Percentiles rank a stretch among this genome's conserved stretches.
These are phyloP conservation scores for Leucophenga maculata DNA, from an alignment of 2,888 invertebrate species.

Conservation along the genomic window DNA sequence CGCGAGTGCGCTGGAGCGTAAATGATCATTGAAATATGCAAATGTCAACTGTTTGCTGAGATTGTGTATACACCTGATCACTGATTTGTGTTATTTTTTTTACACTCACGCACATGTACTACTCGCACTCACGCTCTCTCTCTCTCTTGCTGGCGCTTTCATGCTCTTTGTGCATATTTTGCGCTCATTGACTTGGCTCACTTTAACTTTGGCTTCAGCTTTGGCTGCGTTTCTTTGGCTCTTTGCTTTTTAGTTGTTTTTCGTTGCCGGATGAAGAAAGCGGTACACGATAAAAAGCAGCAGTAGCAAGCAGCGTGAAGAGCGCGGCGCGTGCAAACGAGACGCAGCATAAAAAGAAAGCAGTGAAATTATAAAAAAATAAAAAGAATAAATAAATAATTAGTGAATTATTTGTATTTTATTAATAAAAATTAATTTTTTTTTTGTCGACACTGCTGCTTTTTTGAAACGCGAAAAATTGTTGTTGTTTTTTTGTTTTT, in stretches of 20 bases:
- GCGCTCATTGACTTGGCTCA: too few species aligned
- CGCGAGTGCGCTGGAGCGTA: too few species aligned
- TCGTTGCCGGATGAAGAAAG: conserved; percentile 8
- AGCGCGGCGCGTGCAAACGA: background rate
- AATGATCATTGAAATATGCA: too few species aligned
- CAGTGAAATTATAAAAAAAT: background rate
- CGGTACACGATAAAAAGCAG: background rate
- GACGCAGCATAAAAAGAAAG: conserved; percentile 10
- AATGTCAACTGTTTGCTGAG: too few species aligned
- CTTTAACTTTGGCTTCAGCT: background rate
- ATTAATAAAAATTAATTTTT: background rate
- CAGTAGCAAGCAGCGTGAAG: background rate
- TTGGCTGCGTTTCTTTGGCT: background rate
- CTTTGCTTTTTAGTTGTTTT: background rate
- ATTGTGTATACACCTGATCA: too few species aligned
- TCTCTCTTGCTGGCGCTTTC: background rate
- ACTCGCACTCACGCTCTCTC: background rate
- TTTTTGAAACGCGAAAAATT: background rate
- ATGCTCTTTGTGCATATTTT: too few species aligned
- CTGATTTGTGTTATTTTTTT: too few species aligned
- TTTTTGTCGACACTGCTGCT: background rate
- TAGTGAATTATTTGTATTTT: background rate
- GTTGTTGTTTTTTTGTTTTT: too few species aligned
- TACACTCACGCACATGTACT: background rate
- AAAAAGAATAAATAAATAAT: too few species aligned